phyloP scores from a whole-genome alignment of 2,113 vertebrate genomes.

The Elachura formosa region DNA sequence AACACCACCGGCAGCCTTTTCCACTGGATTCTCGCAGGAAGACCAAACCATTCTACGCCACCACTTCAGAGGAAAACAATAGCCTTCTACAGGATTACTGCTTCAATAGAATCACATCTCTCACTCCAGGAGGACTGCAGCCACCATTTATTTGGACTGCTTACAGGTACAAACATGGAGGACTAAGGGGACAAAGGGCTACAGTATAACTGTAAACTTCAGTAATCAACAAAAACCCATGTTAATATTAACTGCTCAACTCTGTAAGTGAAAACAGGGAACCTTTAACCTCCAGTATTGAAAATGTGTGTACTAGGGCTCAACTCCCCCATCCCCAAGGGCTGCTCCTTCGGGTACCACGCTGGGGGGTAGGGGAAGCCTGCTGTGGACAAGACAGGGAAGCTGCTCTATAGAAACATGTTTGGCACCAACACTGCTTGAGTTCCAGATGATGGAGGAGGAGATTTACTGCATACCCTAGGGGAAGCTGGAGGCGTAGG shows the following conservation, averaged over 20 bases:
- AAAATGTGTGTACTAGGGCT: no score
- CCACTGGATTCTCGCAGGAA: background rate
- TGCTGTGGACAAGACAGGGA: background rate
- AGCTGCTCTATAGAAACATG: background rate
- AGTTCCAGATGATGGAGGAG: background rate
- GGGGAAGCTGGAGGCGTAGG: background rate
- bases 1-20: background rate
- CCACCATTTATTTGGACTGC: background rate
- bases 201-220: no score
- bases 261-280: no score
- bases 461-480: background rate
- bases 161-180: no score
- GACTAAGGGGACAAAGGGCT: no score
- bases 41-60: background rate
- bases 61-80: background rate
- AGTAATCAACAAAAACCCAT: no score
- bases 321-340: background rate
- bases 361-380: background rate
- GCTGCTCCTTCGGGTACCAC: background rate
- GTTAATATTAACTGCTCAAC: no score
- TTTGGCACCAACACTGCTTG: background rate
- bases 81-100: background rate
- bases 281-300: no score
- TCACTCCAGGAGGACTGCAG: background rate
- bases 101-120: background rate